A percentile compares a stretch with the other conserved stretches of the same genome.
These are phyloP conservation scores for Amiota mariae DNA, from an alignment of 2,888 invertebrate genomes.

Conservation along the genomic window DNA sequence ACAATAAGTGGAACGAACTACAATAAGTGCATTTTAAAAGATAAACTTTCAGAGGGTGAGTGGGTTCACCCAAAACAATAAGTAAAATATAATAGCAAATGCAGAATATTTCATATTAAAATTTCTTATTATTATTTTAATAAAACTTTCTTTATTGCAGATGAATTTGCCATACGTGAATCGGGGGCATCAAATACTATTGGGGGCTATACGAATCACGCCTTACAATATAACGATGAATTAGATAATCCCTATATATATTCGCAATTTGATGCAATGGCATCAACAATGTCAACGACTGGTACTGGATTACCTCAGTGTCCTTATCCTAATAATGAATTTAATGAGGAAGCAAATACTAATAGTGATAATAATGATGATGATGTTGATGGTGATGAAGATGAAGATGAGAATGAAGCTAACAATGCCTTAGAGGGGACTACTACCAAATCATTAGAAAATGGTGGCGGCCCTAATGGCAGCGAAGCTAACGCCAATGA, in stretches of 20 bases:
- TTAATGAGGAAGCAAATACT: too few species aligned
- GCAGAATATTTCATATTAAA: too few species aligned
- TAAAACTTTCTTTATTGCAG: conserved; percentile 44
- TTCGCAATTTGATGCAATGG: conserved; percentile 60
- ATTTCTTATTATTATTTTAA: too few species aligned
- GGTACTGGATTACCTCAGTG: conserved; percentile 35
- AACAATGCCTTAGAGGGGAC: not conserved
- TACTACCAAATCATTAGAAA: not conserved
- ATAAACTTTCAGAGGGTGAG: too few species aligned
- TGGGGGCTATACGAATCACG: conserved; percentile 58
- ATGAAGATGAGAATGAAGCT: conserved; percentile 6
- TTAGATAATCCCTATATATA: conserved; percentile 58
- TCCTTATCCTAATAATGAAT: conserved; percentile 42
- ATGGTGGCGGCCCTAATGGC: not conserved
- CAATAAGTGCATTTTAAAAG: too few species aligned
- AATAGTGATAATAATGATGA: not conserved
- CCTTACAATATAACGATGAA: conserved; percentile 57
- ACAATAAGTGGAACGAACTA: too few species aligned
- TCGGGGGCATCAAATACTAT: conserved; percentile 48
- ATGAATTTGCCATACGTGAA: conserved; percentile 57
- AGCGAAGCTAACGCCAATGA: conserved; percentile 33
- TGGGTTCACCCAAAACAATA: too few species aligned
- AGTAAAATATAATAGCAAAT: too few species aligned
- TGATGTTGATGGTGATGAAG: conserved; percentile 14
- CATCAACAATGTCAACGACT: conserved; percentile 39